Percentiles rank a stretch among this genome's conserved stretches.
Conservation (phyloP, 2,888 invertebrate genomes). For the Drosophila niveifrons region DNA sequence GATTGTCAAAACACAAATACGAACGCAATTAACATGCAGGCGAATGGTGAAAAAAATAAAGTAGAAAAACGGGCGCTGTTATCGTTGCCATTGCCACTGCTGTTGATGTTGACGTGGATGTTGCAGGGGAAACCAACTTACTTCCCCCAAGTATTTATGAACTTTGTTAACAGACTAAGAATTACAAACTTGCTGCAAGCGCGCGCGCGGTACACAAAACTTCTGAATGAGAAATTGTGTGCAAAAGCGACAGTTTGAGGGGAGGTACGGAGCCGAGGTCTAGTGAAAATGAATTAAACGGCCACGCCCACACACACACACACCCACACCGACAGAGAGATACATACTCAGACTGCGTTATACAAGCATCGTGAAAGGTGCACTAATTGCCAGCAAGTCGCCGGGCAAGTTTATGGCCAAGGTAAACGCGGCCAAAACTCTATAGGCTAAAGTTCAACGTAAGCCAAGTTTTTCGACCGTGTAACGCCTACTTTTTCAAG, state of each 20-base stretch:
- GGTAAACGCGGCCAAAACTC: conserved; percentile 69
- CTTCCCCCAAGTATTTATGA: conserved; percentile 78
- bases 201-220: conserved; percentile 54
- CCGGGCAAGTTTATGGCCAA: conserved; percentile 78
- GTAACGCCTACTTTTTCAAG: conserved; percentile 68
- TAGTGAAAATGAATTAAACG: conserved; percentile 77
- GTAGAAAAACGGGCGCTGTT: conserved; percentile 5
- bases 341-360: conserved; percentile 17
- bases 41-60: neutral
- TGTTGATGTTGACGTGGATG: conserved; percentile 12
- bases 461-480: conserved; percentile 72
- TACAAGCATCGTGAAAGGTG: conserved; percentile 53
- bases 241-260: conserved; percentile 71
- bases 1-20: conserved; percentile 7
- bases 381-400: conserved; percentile 78
- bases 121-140: conserved; percentile 56
- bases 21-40: conserved; percentile 30
- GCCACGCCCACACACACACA: conserved; percentile 56
- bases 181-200: conserved; percentile 73
- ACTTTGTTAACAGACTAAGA: conserved; percentile 82
- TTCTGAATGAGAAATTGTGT: conserved; percentile 81
- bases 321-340: conserved; percentile 9
- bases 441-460: conserved; percentile 73
- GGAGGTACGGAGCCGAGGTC: conserved; percentile 10
- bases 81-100: conserved; percentile 6